Conservation (phyloP, 1,140 invertebrate genomes). For the Mercenaria mercenaria region DNA sequence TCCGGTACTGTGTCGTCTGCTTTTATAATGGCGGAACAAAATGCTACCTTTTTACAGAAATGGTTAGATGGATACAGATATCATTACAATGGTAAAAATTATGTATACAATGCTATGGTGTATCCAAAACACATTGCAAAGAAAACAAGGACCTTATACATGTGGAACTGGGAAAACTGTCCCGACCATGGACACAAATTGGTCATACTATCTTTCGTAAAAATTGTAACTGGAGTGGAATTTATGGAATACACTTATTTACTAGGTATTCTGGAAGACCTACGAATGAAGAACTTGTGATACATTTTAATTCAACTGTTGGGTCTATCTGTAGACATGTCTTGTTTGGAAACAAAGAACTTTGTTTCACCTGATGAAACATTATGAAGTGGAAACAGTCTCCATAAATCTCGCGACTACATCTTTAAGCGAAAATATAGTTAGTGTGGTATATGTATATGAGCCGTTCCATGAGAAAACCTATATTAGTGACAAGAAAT, state of each 20-base stretch:
- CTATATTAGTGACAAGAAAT: too few relatives aligned
- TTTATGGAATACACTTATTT: slow-evolving; percentile 12
- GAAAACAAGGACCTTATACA: background rate
- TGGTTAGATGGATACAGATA: slow-evolving; percentile 25
- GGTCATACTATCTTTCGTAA: background rate
- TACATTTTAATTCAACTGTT: background rate
- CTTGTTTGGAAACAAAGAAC: slow-evolving; percentile 24
- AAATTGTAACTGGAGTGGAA: background rate
- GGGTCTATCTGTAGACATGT: slow-evolving; percentile 16
- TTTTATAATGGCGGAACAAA: background rate
- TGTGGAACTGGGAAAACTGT: background rate
- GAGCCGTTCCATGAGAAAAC: too few relatives aligned
- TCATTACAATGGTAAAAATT: background rate
- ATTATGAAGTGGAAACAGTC: too few relatives aligned
- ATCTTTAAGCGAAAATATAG: too few relatives aligned
- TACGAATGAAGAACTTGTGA: background rate
- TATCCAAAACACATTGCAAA: background rate
- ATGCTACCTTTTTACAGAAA: background rate
- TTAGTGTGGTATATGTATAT: too few relatives aligned
- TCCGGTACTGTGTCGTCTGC: background rate
- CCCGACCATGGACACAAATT: background rate
- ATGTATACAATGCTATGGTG: slow-evolving; percentile 9
- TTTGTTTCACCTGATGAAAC: background rate
- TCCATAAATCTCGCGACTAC: too few relatives aligned
- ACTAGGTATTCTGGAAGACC: background rate